Conservation (phyloP, 2,888 invertebrate genomes). For the Leucoptera coffeella region DNA sequence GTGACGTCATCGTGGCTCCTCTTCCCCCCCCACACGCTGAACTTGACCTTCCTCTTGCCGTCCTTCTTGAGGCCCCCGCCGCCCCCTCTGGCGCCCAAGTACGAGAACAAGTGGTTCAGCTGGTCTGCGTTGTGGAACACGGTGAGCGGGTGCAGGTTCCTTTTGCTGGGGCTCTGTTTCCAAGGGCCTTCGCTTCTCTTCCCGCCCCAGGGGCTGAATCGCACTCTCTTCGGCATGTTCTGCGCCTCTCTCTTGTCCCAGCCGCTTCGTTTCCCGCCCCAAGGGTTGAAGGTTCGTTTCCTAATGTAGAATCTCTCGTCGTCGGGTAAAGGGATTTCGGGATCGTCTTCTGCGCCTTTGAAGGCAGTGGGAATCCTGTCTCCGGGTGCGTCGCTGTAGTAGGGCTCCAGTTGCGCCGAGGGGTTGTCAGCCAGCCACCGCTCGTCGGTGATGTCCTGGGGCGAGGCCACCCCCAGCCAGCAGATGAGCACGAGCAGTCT, state of each 20-base stretch:
- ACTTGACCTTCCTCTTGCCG: constrained; percentile 40
- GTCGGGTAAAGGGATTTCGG: constrained; percentile 8
- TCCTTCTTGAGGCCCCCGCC: constrained; percentile 36
- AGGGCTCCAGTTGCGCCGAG: constrained; percentile 15
- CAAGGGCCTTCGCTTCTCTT: constrained; percentile 37
- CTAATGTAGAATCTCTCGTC: constrained; percentile 12
- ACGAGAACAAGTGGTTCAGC: too few relatives aligned
- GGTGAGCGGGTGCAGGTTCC: too few relatives aligned
- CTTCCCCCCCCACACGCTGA: constrained; percentile 44
- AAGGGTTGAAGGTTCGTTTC: constrained; percentile 37
- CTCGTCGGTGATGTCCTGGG: constrained; percentile 28
- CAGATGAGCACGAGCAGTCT: constrained; percentile 29
- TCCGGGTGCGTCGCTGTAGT: constrained; percentile 17
- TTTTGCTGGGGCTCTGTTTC: too few relatives aligned
- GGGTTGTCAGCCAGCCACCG: constrained; percentile 14
- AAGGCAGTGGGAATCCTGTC: too few relatives aligned
- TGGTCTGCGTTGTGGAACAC: too few relatives aligned
- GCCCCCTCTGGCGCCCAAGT: too few relatives aligned
- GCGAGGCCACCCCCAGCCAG: constrained; percentile 28
- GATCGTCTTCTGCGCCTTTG: too few relatives aligned
- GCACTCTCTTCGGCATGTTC: constrained; percentile 36
- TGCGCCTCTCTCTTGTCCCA: constrained; percentile 35
- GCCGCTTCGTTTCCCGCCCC: constrained; percentile 37
- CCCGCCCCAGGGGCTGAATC: constrained; percentile 44
- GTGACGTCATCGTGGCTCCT: too few relatives aligned